Conservation (phyloP, 1,140 invertebrate species). For the Aricia agestis region DNA sequence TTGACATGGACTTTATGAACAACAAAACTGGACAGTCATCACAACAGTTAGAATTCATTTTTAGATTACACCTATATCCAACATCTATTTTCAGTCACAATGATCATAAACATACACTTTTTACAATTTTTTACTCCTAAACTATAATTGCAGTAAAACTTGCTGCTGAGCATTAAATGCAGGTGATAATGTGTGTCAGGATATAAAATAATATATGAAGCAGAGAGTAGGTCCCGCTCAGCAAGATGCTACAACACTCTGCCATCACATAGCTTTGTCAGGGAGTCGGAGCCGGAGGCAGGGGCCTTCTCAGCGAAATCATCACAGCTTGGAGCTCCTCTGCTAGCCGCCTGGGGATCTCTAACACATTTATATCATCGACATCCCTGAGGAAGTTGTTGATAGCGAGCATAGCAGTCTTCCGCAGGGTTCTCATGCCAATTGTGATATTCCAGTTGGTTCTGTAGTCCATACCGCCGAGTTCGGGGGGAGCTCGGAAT, state of each 20-base stretch:
- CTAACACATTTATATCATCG: conserved; percentile 35
- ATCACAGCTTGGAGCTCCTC: conserved; percentile 42
- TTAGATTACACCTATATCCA: too few species aligned
- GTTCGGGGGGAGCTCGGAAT: conserved; percentile 43
- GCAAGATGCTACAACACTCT: not conserved
- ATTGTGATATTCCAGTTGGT: conserved; percentile 64
- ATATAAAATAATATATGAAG: not conserved
- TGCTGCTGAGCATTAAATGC: not conserved
- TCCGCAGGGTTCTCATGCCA: conserved; percentile 42
- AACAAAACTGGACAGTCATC: not conserved
- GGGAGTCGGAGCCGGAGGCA: conserved; percentile 24
- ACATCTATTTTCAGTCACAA: too few species aligned
- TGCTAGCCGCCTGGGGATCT: conserved; percentile 40
- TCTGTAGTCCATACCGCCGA: conserved; percentile 48
- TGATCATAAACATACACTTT: too few species aligned
- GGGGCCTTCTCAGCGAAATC: conserved; percentile 23
- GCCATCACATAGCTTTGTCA: conserved; percentile 21
- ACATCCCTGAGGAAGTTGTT: conserved; percentile 32
- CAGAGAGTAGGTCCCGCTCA: not conserved
- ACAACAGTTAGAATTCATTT: not conserved
- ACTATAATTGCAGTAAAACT: not conserved
- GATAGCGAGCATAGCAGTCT: conserved; percentile 40
- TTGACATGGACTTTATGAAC: not conserved
- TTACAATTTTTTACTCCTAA: not conserved
- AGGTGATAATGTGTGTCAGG: not conserved